A percentile compares a stretch with the other conserved stretches of the same genome.
Conservation (phyloP, 2,113 vertebrate species). For the Glaucidium brasilianum region DNA sequence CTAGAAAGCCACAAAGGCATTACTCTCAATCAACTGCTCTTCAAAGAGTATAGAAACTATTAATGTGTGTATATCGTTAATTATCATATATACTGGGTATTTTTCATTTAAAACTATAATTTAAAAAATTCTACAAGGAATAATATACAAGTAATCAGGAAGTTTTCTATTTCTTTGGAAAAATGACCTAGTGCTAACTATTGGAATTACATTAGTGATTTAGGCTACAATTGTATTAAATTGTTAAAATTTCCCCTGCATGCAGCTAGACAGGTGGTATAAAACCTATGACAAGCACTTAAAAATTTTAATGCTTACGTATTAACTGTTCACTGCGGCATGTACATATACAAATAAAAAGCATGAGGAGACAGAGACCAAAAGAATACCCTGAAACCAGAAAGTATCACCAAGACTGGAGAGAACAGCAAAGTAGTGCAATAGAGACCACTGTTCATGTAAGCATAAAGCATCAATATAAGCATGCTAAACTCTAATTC, state of each 20-base stretch:
- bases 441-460: not conserved
- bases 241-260: not conserved
- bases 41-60: not conserved
- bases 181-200: not conserved
- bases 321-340: not conserved
- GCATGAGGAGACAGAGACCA: not conserved
- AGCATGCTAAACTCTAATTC: not conserved
- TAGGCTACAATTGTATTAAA: not conserved
- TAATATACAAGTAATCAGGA: not conserved
- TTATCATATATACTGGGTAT: not conserved
- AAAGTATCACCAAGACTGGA: no score
- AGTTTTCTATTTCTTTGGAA: not conserved
- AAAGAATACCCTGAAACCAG: not conserved
- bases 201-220: not conserved
- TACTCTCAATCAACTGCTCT: not conserved
- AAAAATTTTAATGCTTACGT: not conserved
- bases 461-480: not conserved
- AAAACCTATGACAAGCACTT: not conserved
- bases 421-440: not conserved
- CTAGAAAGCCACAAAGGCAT: not conserved
- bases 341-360: accelerated
- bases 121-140: not conserved
- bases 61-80: not conserved
- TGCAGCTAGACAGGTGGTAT: not conserved
- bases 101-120: not conserved